phyloP scores from a whole-genome alignment of 2,797 vertebrate species.

The Rhinoraja longicauda region DNA sequence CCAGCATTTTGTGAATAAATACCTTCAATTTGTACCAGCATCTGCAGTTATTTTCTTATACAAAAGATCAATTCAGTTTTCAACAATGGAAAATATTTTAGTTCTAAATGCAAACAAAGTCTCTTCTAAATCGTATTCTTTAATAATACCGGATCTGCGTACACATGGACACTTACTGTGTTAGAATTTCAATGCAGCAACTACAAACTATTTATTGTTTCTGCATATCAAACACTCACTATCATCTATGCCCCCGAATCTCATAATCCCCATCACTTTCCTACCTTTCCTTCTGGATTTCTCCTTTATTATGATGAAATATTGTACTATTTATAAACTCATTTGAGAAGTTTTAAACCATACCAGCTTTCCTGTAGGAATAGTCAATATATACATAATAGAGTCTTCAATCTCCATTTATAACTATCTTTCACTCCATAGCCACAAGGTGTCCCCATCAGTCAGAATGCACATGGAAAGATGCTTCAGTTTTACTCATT shows the following conservation, averaged over 20 bases:
- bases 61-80: neutral
- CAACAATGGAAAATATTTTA: neutral
- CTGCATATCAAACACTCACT: neutral
- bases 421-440: neutral
- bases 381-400: neutral
- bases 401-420: neutral
- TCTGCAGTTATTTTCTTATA: no score
- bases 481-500: neutral
- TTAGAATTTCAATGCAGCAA: neutral
- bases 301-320: neutral
- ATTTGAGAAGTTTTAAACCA: neutral
- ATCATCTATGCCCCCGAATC: no score
- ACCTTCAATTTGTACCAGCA: no score
- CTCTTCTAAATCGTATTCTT: neutral
- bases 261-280: no score
- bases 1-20: no score
- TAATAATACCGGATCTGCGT: no score
- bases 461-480: neutral
- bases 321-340: neutral
- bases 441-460: conserved; percentile 23
- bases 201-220: neutral
- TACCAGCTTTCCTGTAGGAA: neutral
- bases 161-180: neutral
- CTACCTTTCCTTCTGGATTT: no score
- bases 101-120: neutral